phyloP scores from a whole-genome alignment of 2,888 invertebrate species.

The Oxystoma pomonae region DNA sequence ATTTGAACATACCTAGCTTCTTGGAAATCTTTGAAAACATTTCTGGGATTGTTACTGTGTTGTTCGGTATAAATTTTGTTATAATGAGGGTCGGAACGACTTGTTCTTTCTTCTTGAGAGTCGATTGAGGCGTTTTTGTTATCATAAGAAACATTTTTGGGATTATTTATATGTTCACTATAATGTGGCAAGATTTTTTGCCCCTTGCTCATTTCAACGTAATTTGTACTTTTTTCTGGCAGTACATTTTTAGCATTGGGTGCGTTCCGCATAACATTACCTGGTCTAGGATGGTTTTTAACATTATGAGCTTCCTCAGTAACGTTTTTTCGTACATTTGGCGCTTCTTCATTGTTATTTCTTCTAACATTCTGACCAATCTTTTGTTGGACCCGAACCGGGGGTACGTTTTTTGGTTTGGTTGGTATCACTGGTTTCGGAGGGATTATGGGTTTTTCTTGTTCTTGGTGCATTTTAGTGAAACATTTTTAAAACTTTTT shows the following conservation, averaged over 20 bases:
- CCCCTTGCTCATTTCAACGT: background rate
- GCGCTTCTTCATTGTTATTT: background rate
- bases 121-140: background rate
- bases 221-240: background rate
- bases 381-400: slow-evolving; percentile 39
- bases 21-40: background rate
- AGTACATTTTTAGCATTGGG: background rate
- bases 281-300: background rate
- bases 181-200: background rate
- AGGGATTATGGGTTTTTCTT: slow-evolving; percentile 43
- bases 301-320: background rate
- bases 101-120: background rate
- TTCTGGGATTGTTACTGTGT: background rate
- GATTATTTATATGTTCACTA: background rate
- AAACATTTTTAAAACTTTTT: background rate
- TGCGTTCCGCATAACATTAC: background rate
- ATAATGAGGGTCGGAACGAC: background rate
- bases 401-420: slow-evolving; percentile 48
- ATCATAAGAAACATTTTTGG: background rate
- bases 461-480: slow-evolving; percentile 36
- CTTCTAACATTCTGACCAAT: background rate
- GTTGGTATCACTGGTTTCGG: slow-evolving; percentile 43
- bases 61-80: background rate
- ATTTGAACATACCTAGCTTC: background rate
- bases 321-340: background rate